A percentile compares a stretch with the other conserved stretches of the same genome.
phyloP scores from a whole-genome alignment of 2,797 vertebrate species.

The Miichthys miiuy region DNA sequence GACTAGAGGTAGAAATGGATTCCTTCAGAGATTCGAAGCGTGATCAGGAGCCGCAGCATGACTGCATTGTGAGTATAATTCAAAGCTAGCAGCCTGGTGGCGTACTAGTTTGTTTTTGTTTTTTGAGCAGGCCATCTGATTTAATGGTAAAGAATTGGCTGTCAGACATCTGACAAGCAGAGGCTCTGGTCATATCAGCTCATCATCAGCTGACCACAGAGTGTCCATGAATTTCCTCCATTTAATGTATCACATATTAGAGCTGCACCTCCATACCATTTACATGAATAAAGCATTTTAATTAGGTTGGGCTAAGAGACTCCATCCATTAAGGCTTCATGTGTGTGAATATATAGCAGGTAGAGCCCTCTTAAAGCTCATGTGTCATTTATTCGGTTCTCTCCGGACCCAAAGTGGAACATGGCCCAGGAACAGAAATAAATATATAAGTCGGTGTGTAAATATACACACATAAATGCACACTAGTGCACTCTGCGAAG shows the following conservation, averaged over 20 bases:
- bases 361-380: conserved; percentile 53
- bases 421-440: conserved; percentile 41
- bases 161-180: background rate
- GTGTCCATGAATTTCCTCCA: background rate
- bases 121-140: conserved; percentile 11
- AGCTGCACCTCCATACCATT: conserved; percentile 19
- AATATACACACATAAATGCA: conserved; percentile 36
- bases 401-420: conserved; percentile 57
- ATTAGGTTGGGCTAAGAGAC: conserved; percentile 64
- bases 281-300: conserved; percentile 64
- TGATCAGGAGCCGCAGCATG: background rate
- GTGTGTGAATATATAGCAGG: conserved; percentile 9
- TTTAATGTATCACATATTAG: conserved; percentile 15
- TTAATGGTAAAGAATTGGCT: conserved; percentile 17
- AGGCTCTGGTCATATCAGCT: conserved; percentile 21
- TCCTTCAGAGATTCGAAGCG: background rate
- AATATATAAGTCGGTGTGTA: conserved; percentile 36
- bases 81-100: background rate
- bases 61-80: conserved; percentile 11
- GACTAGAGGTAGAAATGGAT: background rate
- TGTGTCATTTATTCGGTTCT: conserved; percentile 73
- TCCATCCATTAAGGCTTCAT: conserved; percentile 66
- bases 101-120: background rate
- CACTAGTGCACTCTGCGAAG: conserved; percentile 18
- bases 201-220: conserved; percentile 6